Evolutionary conservation across 1,140 invertebrate species (phyloP), one percentile per base, ranked within the genome.

Genomic region (Achatina immaculata): DNA sequence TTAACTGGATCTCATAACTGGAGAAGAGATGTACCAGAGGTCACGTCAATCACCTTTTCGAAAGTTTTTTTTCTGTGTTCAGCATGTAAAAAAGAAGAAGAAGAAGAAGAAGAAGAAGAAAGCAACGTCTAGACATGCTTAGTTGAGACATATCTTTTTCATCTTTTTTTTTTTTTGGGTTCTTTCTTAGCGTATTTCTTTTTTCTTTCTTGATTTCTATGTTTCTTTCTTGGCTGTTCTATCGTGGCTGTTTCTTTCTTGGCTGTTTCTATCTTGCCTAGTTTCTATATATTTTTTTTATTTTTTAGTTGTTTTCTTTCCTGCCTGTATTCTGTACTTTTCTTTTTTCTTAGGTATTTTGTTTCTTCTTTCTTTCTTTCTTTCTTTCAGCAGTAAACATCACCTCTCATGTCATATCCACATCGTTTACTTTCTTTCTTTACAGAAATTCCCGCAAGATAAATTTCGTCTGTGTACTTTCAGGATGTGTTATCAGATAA

Each of bases 1-100:
- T 93, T 95, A 98, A 96, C 77, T 87, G 84, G 14, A 88, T 68
- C 58, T 87, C 86, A 73, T 82, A 88, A 51, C 79, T 82, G 31
- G 38, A 62, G 38, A 7, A 58, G 6, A 36, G 11, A 43, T 42
- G 36, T 19, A 48, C 19, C 45, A 48, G n/a, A n/a, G n/a, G n/a
- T n/a, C n/a, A n/a, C n/a, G n/a, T n/a, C n/a, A n/a, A n/a, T n/a
- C n/a, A n/a, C n/a, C n/a, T n/a, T n/a, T n/a, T n/a, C n/a, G n/a
- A n/a, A n/a, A n/a, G n/a, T n/a, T n/a, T n/a, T n/a, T n/a, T n/a
- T n/a, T n/a, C n/a, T n/a, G n/a, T n/a, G n/a, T n/a, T n/a, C n/a
- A n/a, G n/a, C n/a, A n/a, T n/a, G n/a, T n/a, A n/a, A n/a, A n/a
- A n/a, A n/a, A n/a, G n/a, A n/a, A n/a, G n/a, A n/a, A n/a, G n/a